A percentile compares a stretch with the other conserved stretches of the same genome.
Conservation (phyloP, 2,797 vertebrate genomes). For the Sebastes taczanowskii region DNA sequence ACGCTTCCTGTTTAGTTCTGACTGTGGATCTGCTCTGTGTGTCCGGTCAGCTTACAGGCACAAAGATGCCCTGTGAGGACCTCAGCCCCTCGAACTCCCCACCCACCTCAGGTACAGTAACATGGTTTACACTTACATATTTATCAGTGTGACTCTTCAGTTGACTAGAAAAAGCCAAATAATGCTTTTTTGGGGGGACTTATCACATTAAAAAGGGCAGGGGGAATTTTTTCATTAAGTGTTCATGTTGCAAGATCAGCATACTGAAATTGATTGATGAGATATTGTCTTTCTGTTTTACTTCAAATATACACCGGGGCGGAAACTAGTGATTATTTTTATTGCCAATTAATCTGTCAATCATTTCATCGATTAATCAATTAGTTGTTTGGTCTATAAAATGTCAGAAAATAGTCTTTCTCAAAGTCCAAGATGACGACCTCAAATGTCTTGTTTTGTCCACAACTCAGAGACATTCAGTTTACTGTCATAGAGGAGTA, state of each 20-base stretch:
- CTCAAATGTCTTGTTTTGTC: no score
- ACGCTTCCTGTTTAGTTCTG: constrained; percentile 19
- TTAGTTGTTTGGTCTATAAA: no score
- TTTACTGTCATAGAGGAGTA: no score
- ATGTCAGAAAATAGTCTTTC: no score
- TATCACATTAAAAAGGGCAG: background rate
- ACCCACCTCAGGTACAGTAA: constrained; percentile 72
- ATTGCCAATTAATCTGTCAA: no score
- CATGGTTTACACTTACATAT: background rate
- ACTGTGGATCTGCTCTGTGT: constrained; percentile 36
- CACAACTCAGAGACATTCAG: no score
- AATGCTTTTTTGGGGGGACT: background rate
- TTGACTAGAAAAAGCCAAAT: background rate
- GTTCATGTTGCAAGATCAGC: background rate
- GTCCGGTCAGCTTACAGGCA: constrained; percentile 67
- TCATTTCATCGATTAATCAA: no score
- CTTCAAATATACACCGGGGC: background rate
- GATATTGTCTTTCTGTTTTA: background rate
- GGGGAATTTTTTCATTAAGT: background rate
- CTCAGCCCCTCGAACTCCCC: constrained; percentile 57
- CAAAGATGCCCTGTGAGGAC: constrained; percentile 70
- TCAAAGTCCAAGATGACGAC: no score
- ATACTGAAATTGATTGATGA: background rate
- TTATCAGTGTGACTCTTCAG: background rate
- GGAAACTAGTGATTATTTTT: no score